These are phyloP conservation scores for Scytalopus superciliaris DNA, from an alignment of 2,113 vertebrate genomes.

Conservation along the genomic window DNA sequence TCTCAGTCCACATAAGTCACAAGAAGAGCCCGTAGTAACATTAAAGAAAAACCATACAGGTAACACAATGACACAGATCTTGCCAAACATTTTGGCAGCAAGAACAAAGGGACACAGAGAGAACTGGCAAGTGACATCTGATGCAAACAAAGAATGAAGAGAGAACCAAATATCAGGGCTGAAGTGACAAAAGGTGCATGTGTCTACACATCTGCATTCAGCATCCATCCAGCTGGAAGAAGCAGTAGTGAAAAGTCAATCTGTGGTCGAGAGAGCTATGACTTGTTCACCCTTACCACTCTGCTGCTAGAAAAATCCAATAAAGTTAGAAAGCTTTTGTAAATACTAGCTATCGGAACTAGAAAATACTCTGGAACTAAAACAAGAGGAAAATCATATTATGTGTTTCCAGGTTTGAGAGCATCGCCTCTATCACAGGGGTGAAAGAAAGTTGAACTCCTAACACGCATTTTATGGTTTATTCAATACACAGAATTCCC, in stretches of 20 bases:
- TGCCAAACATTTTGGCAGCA: background rate
- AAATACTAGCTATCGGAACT: background rate
- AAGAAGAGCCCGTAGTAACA: background rate
- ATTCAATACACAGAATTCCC: background rate
- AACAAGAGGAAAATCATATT: background rate
- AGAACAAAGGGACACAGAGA: background rate
- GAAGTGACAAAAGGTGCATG: background rate
- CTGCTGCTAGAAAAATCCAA: background rate
- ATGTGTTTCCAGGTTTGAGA: background rate
- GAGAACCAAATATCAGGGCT: background rate
- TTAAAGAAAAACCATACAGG: background rate
- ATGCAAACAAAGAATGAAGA: background rate
- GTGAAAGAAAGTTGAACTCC: background rate
- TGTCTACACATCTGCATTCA: background rate
- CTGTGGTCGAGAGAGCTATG: background rate
- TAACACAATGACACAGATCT: background rate
- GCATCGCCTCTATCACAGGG: background rate
- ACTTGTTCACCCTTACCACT: background rate
- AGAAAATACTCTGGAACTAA: background rate
- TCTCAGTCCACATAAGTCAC: background rate
- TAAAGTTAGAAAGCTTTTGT: background rate
- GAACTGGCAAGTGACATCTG: background rate
- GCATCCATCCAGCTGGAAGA: background rate
- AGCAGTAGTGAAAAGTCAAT: background rate
- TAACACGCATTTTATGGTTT: background rate